Conservation (phyloP, 2,113 vertebrate species). For the Prolemur simus region DNA sequence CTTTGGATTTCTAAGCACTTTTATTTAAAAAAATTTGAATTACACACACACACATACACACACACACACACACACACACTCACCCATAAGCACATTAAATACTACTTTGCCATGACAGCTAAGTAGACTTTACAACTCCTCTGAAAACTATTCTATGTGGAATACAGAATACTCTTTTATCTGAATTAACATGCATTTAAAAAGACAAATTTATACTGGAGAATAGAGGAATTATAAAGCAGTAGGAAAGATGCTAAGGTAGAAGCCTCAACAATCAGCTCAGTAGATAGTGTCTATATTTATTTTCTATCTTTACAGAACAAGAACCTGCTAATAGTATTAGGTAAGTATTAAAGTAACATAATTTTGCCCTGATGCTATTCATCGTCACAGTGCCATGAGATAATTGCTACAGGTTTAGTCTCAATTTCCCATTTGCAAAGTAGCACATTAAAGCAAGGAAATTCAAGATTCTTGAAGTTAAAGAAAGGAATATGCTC, state of each 20-base stretch:
- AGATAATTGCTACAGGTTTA: background rate
- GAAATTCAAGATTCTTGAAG: conserved; percentile 66
- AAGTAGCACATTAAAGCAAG: conserved; percentile 44
- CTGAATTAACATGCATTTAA: background rate
- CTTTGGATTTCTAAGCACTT: conserved; percentile 60
- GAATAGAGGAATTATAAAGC: background rate
- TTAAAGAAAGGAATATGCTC: background rate
- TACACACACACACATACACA: background rate
- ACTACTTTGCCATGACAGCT: background rate
- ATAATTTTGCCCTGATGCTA: background rate
- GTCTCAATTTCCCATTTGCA: background rate
- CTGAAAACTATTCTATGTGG: background rate
- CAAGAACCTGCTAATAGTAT: background rate
- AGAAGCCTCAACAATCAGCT: background rate
- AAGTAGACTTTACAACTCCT: background rate
- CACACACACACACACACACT: too few species aligned
- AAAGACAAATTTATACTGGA: background rate
- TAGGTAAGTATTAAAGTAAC: background rate
- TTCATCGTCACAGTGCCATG: background rate
- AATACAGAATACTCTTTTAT: conserved; percentile 36
- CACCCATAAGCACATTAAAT: background rate
- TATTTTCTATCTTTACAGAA: background rate
- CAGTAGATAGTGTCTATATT: background rate
- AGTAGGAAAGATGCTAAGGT: background rate
- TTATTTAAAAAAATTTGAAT: conserved; percentile 62